Base-by-base conservation (phyloP, 2,888 invertebrate species). In the Pteria penguin region DNA sequence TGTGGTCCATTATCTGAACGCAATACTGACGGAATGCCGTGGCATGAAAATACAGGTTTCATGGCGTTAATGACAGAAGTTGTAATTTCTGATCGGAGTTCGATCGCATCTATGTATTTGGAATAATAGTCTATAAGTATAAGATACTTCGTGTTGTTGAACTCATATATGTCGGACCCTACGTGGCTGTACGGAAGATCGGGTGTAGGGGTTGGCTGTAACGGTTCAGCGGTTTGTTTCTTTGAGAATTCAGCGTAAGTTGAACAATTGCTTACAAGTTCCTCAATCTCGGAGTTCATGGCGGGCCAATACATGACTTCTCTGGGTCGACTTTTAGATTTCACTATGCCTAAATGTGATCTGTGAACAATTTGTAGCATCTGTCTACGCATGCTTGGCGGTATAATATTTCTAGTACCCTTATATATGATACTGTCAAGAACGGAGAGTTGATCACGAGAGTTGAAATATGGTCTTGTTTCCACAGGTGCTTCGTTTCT, bases 341-440 rank as follows among this genome's bases (percentile, higher is more conserved):
- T 82, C 8, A 54, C 52, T 4, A 82, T 80, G 22, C 82, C 79
- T n/a, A 80, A 55, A 66, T 83, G 80, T n/a, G 75, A 75, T 27
- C 55, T 65, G 60, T 69, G 58, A 5, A 58, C 31, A 1, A 58
- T 58, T 31, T 18, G 54, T 31, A 69, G 60, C 69, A 69, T 69
- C 18, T 58, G 60, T 33, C 36, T 58, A 26, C 36, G 31, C 69
- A 69, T 58, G 24, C 69, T 69, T n/a, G 69, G 58, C 54, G 68
- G 68, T 32, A 68, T 68, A 29, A 68, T 32, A 32, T 32, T 68
- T 31, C 57, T 27, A 31, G 54, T 68, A 22, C 68, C 68, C 36
- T 58, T 69, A 68, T 81, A 79, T 1, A 81, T 72, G 2, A 69
- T 24, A n/a, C 61, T 52, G 22, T 71, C 62, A n/a, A 61, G 33